Evolutionary conservation across 2,888 invertebrate genomes (phyloP).

Genomic region (Metopia argyrocephala): DNA sequence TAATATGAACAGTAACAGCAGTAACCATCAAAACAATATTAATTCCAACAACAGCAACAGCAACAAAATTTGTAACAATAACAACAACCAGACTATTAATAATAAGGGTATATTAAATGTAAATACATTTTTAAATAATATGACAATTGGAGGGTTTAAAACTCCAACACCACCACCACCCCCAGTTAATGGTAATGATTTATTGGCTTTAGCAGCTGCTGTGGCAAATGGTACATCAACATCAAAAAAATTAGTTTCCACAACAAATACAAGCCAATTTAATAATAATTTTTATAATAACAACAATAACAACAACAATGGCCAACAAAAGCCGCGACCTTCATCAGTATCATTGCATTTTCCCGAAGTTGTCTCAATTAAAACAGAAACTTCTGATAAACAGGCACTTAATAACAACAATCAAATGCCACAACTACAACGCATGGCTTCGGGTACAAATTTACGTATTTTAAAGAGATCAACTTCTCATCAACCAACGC

Average conservation of each 20-base stretch:
- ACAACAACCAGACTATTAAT: slow-evolving; percentile 30
- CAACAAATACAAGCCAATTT: neutral
- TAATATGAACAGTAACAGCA: slow-evolving; percentile 53
- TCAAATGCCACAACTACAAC: slow-evolving; percentile 68
- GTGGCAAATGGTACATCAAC: slow-evolving; percentile 63
- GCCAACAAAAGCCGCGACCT: slow-evolving; percentile 60
- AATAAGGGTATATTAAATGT: slow-evolving; percentile 63
- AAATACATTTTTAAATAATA: slow-evolving; percentile 52
- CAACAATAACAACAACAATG: slow-evolving; percentile 2
- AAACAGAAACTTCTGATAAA: slow-evolving; percentile 28
- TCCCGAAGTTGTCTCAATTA: slow-evolving; percentile 42
- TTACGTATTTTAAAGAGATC: slow-evolving; percentile 71
- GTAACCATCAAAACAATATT: slow-evolving; percentile 11
- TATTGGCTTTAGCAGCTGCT: slow-evolving; percentile 71
- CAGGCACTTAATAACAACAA: slow-evolving; percentile 1
- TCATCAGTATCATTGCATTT: slow-evolving; percentile 67
- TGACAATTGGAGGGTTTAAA: slow-evolving; percentile 49
- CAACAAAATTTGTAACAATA: slow-evolving; percentile 40
- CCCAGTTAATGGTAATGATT: slow-evolving; percentile 68
- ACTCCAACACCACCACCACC: slow-evolving; percentile 62
- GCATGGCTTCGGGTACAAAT: slow-evolving; percentile 74
- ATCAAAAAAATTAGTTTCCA: slow-evolving; percentile 41
- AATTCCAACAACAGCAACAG: slow-evolving; percentile 3
- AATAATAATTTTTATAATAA: neutral
- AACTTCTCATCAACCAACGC: slow-evolving; percentile 69